phyloP scores from a whole-genome alignment of 2,113 vertebrate genomes.

The Dipodomys merriami region DNA sequence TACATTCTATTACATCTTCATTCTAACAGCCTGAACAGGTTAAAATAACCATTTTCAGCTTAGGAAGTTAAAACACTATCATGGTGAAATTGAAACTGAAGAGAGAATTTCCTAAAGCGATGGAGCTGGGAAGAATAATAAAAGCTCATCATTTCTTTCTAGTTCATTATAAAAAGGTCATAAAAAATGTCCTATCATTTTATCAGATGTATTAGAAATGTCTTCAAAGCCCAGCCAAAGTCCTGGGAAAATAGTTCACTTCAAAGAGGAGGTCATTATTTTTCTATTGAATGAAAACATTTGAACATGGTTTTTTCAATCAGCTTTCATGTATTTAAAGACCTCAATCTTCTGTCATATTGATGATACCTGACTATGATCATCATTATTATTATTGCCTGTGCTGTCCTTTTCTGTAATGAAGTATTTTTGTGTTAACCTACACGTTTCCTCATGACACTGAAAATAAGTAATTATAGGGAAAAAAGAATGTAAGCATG shows the following conservation, averaged over 20 bases:
- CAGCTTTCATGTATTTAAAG: not conserved
- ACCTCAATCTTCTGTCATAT: not conserved
- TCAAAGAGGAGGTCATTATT: not conserved
- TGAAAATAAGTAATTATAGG: not conserved
- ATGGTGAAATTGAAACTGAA: not conserved
- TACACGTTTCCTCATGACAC: not conserved
- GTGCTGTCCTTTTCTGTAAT: not conserved
- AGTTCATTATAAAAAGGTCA: not conserved
- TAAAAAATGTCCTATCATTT: not conserved
- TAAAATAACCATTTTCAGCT: fast-evolving
- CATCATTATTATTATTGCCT: not conserved
- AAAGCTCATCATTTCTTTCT: not conserved
- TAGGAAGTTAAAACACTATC: not conserved
- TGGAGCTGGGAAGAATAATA: not conserved
- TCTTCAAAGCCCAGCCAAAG: not conserved
- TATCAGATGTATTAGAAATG: conserved; percentile 6
- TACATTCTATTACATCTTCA: not conserved
- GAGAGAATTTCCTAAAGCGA: not conserved
- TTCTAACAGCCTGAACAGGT: not conserved
- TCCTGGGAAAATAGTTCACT: not conserved
- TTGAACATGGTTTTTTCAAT: not conserved
- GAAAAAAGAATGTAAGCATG: not conserved
- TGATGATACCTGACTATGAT: not conserved
- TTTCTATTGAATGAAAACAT: not conserved
- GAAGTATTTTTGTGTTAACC: not conserved